Evolutionary conservation across 2,888 invertebrate species (phyloP), one percentile per base, ranked within the genome.

Genomic region (Caenorhabditis zanzibari): DNA sequence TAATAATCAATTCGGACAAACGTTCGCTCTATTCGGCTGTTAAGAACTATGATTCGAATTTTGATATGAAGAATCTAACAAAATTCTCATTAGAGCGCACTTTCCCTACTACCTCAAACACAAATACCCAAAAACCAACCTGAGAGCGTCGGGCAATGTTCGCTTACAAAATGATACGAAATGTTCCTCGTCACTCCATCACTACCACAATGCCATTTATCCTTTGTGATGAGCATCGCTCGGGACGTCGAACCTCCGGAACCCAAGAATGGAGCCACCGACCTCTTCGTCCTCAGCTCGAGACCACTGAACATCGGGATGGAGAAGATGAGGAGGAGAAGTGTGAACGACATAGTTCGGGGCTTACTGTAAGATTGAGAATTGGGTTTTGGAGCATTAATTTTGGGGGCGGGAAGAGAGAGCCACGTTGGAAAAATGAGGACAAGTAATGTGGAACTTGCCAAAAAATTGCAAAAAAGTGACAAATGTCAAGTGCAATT

Each of bases 191-290:
- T 71, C 5, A 19, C 26, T 16, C 47, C 49, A 9, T 86, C 83
- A 47, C 83, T 86, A 16, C 86, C 86, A 68, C 86, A 86, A 69
- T 86, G 86, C 86, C 86, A 86, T 24, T 74, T 44, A 9, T 85
- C 63, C n/a, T 28, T 22, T 0, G 44, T 10, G 9, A 80, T 72
- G 4, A 54, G 28, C 83, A 83, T 83, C 32, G 59, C 75, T 3
- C 7, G 26, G 0, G 82, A 68, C 12, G 28, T 24, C 4, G 79
- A 79, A 5, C 82, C 77, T 16, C 82, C 82, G 12, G 77, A 61
- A 6, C 82, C 82, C n/a, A 73, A 22, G 56, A 82, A 77, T 14
- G 82, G 82, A 14, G 73, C 72, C 32, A 74, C 54, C 7, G 77
- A 77, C 24, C 77, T 26, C 14, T 66, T 38, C 14, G 41, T 28